Evolutionary conservation across 2,113 vertebrate species (phyloP).

Genomic region (Hystrix brachyura): DNA sequence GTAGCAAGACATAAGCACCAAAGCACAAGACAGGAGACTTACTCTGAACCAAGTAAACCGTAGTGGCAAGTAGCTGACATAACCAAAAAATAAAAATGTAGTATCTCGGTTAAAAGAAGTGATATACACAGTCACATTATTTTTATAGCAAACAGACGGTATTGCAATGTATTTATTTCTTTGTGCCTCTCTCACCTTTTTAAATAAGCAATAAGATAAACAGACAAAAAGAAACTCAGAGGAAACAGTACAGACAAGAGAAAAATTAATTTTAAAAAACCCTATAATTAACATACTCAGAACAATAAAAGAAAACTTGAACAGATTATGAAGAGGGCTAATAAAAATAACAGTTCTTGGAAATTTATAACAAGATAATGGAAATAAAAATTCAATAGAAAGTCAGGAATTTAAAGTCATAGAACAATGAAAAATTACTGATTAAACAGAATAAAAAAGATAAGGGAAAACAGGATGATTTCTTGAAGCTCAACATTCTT

Average conservation of each 20-base stretch:
- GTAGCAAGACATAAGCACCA: background rate
- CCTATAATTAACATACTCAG: background rate
- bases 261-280: background rate
- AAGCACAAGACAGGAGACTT: background rate
- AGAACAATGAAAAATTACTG: conserved; percentile 9
- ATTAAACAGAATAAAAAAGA: background rate
- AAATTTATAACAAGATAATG: background rate
- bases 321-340: background rate
- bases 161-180: conserved; percentile 3
- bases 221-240: conserved; percentile 7
- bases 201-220: conserved; percentile 45
- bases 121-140: background rate
- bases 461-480: conserved; percentile 33
- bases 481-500: background rate
- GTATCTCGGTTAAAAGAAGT: background rate
- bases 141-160: conserved; percentile 34
- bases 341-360: conserved; percentile 2
- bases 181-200: conserved; percentile 6
- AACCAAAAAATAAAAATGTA: conserved; percentile 29
- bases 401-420: conserved; percentile 9
- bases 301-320: conserved; percentile 16
- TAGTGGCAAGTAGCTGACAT: background rate
- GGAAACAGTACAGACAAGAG: background rate
- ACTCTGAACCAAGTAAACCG: conserved; percentile 7
- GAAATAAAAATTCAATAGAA: conserved; percentile 30